Base-by-base conservation (phyloP, 2,888 invertebrate genomes). In the Oscheius sp. region DNA sequence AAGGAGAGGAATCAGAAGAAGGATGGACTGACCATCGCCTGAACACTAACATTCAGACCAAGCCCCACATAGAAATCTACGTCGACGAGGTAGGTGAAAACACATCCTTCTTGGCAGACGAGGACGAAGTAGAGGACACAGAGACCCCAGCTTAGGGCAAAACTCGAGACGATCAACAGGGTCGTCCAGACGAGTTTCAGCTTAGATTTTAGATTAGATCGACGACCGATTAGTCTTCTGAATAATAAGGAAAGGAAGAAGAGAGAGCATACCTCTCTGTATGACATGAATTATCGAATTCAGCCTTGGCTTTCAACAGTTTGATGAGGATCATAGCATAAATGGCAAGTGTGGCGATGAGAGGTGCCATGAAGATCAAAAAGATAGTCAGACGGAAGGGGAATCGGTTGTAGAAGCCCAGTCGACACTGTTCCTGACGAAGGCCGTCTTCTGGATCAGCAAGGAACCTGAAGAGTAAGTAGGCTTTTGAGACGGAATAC, bases 171-270 rank as follows among this genome's bases (percentile, higher is more conserved):
- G 61, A 84, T 84, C 14, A 84, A 69, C 9, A 84, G 74, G 14
- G 84, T 84, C 33, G 84, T 84, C 81, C 82, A 81, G 6, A 84
- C 81, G 20, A 84, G 64, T 56, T 84, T 84, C 49, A 84, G 67
- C 30, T 81, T 78, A 4, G 75, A 75, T 17, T 77, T 71, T 0
- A 77, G 73, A 33, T 74, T 77, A 20, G 77, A 74, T 2, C 68
- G 70, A 50, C 77, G 68, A 32, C 59, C 41, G 17, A 32, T 56
- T n/a, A 66, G n/a, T 0, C 66, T 24, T 36, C 66, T 66, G 22
- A 66, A 66, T 9, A 12, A 33, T 17, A 6, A 63, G 36, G 45
- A 20, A 6, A n/a, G 45, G 17, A 14, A n/a, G 45, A 6, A 8
- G 47, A 12, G 47, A 22, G 24, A 47, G 28, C 6, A 14, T 65